These are phyloP conservation scores for Bambusicola thoracicus DNA, from an alignment of 2,113 vertebrate genomes.

Conservation along the genomic window DNA sequence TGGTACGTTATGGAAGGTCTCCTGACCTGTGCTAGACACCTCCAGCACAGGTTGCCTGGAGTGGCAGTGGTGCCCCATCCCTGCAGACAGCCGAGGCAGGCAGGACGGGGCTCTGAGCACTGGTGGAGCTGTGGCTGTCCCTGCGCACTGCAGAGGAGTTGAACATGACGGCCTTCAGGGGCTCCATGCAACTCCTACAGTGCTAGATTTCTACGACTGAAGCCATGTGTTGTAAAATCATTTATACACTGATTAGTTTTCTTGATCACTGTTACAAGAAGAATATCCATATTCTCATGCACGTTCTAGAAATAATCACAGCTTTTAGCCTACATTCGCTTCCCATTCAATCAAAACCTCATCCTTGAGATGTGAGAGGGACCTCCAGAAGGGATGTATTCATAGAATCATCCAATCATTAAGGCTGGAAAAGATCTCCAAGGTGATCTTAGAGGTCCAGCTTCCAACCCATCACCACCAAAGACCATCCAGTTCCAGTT, in stretches of 20 bases:
- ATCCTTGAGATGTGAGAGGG: not conserved
- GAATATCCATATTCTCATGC: not conserved
- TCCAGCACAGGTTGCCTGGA: not conserved
- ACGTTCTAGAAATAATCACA: not conserved
- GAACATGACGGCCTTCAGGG: too few species aligned
- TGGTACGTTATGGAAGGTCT: not conserved
- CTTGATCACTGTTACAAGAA: not conserved
- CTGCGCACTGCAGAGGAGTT: too few species aligned
- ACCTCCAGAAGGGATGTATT: not conserved
- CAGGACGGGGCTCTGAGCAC: too few species aligned
- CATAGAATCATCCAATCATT: too few species aligned
- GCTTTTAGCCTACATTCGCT: not conserved
- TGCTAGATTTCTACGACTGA: not conserved
- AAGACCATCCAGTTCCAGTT: too few species aligned
- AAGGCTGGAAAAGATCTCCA: too few species aligned
- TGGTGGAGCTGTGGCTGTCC: too few species aligned
- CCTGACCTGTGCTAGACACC: not conserved
- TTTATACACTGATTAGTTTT: not conserved
- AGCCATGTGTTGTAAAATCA: not conserved
- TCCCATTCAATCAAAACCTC: not conserved
- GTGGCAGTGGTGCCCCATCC: too few species aligned
- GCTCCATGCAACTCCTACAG: too few species aligned
- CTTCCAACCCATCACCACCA: too few species aligned
- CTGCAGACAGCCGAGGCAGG: too few species aligned
- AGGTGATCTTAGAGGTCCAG: too few species aligned